These are phyloP conservation scores for Cryptotermes secundus DNA, from an alignment of 1,140 invertebrate genomes.

Conservation along the genomic window DNA sequence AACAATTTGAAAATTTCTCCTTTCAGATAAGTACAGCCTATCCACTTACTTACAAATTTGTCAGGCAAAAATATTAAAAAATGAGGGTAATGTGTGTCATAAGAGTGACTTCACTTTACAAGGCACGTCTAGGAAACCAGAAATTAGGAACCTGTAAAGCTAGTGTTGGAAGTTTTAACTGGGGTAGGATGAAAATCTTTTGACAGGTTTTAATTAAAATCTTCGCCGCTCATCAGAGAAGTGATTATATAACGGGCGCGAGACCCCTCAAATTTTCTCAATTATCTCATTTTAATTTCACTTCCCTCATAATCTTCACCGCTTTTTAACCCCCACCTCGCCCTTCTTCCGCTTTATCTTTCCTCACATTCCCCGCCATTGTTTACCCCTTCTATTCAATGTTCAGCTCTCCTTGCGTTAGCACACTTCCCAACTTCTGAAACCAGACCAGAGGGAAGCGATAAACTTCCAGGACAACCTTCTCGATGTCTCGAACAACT, in stretches of 20 bases:
- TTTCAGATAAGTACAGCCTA: too few species aligned
- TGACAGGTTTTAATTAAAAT: slow-evolving; percentile 12
- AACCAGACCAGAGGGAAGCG: slow-evolving; percentile 8
- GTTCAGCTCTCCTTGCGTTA: neutral
- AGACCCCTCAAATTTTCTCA: slow-evolving; percentile 7
- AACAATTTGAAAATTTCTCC: too few species aligned
- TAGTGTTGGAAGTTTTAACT: neutral
- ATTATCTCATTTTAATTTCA: slow-evolving; percentile 20
- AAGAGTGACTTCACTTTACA: neutral
- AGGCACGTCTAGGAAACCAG: neutral
- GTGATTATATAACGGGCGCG: neutral
- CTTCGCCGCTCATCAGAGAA: neutral
- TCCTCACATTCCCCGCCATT: neutral
- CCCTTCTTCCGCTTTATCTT: neutral
- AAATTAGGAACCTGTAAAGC: neutral
- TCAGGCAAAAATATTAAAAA: neutral
- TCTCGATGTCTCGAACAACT: neutral
- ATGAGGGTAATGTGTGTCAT: neutral
- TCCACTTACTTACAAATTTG: neutral
- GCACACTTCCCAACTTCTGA: neutral
- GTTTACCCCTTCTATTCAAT: slow-evolving; percentile 17
- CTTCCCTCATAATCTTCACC: slow-evolving; percentile 11
- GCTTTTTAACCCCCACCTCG: neutral
- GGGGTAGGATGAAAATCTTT: neutral
- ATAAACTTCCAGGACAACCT: neutral